phyloP scores from a whole-genome alignment of 1,140 invertebrate species.

The Rhyacophila brunnea region DNA sequence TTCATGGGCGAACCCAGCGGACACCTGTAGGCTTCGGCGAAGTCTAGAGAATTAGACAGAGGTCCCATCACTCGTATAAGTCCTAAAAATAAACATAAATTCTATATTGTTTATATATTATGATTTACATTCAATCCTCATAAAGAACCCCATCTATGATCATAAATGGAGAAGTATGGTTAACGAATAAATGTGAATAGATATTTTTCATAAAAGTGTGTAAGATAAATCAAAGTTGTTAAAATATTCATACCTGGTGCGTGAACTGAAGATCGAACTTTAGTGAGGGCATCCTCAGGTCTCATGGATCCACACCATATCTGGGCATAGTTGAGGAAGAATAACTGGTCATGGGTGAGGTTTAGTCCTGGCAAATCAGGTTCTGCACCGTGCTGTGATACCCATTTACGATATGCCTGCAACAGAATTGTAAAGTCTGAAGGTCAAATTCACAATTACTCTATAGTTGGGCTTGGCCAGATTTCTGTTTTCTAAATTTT shows the following conservation, averaged over 20 bases:
- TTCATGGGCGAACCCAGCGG: slow-evolving; percentile 72
- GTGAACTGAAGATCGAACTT: slow-evolving; percentile 79
- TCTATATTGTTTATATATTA: no score
- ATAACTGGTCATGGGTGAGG: slow-evolving; percentile 82
- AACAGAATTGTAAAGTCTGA: no score
- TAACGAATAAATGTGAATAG: no score
- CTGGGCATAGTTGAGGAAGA: slow-evolving; percentile 85
- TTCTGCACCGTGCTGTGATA: slow-evolving; percentile 67
- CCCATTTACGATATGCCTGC: slow-evolving; percentile 80
- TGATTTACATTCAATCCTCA: no score
- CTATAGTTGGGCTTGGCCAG: no score
- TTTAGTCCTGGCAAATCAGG: slow-evolving; percentile 75
- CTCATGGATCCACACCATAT: slow-evolving; percentile 86
- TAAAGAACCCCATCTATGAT: no score
- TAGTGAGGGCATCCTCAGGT: slow-evolving; percentile 78
- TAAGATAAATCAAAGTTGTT: no score
- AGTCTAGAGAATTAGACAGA: slow-evolving; percentile 79
- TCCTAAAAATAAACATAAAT: slow-evolving; percentile 24
- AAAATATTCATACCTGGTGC: slow-evolving; percentile 71
- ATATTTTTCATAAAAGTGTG: no score
- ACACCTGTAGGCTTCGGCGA: slow-evolving; percentile 71
- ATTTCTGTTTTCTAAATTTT: no score
- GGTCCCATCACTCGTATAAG: slow-evolving; percentile 69
- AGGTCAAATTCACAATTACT: no score
- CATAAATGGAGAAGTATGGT: no score